Evolutionary conservation across 1,140 invertebrate species (phyloP).

Genomic region (Bradysia coprophila): DNA sequence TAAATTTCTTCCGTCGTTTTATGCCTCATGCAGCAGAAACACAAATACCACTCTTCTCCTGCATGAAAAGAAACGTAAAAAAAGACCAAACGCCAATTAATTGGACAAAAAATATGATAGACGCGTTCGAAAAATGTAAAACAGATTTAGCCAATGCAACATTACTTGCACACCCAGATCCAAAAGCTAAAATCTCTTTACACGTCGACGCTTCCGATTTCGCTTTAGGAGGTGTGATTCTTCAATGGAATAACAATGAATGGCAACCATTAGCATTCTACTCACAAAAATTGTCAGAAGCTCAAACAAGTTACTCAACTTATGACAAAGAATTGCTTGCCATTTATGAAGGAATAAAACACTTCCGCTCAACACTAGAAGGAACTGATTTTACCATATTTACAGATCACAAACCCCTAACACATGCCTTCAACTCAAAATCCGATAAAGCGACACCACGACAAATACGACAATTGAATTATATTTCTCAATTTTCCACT

Average conservation of each 20-base stretch:
- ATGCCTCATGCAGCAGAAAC: background rate
- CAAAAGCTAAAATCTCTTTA: background rate
- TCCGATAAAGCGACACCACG: slow-evolving; percentile 7
- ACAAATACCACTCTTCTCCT: slow-evolving; percentile 5
- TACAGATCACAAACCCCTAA: slow-evolving; percentile 25
- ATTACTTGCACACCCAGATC: slow-evolving; percentile 2
- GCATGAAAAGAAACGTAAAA: slow-evolving; percentile 1
- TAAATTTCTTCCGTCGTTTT: background rate
- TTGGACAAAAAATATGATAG: slow-evolving; percentile 7
- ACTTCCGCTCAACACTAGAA: slow-evolving; percentile 18
- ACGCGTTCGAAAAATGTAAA: slow-evolving; percentile 11
- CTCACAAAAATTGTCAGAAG: slow-evolving; percentile 7
- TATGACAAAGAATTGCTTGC: slow-evolving; percentile 22
- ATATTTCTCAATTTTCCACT: slow-evolving; percentile 11
- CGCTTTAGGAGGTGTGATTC: slow-evolving; percentile 8
- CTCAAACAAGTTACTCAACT: slow-evolving; percentile 11
- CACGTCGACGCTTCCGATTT: slow-evolving; percentile 6
- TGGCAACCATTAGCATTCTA: slow-evolving; percentile 14
- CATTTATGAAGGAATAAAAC: slow-evolving; percentile 12
- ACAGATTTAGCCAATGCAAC: slow-evolving; percentile 7
- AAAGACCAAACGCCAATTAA: slow-evolving; percentile 7
- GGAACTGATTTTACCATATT: slow-evolving; percentile 12
- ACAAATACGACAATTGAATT: slow-evolving; percentile 12
- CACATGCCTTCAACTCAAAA: slow-evolving; percentile 9
- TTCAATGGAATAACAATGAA: slow-evolving; percentile 6